Conservation (phyloP, 2,113 vertebrate genomes). For the Xiphophorus maculatus region DNA sequence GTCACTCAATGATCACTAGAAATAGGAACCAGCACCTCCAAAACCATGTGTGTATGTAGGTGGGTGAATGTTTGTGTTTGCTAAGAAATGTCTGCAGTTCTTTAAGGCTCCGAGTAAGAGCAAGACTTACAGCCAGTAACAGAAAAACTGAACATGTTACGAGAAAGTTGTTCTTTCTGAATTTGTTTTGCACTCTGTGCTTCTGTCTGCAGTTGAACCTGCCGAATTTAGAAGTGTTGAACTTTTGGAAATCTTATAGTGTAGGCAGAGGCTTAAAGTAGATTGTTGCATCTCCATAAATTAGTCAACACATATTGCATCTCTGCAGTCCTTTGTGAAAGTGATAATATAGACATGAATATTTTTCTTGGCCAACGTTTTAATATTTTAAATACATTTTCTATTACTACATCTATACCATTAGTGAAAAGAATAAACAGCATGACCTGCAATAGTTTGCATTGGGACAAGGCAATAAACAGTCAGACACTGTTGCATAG, state of each 20-base stretch:
- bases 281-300: not conserved
- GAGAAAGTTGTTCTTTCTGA: not conserved
- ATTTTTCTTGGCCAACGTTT: too few relatives aligned
- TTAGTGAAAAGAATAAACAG: slow-evolving; percentile 20
- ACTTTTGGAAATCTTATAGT: not conserved
- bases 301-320: too few relatives aligned
- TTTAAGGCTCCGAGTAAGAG: not conserved
- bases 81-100: not conserved
- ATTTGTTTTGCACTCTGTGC: too few relatives aligned
- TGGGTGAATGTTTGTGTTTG: not conserved
- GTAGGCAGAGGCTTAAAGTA: not conserved
- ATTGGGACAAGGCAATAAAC: not conserved
- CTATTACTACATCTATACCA: slow-evolving; percentile 42
- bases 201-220: too few relatives aligned
- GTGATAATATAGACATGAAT: too few relatives aligned
- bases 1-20: not conserved
- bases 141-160: not conserved
- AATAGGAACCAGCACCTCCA: not conserved
- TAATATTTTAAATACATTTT: slow-evolving; percentile 2
- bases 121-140: not conserved
- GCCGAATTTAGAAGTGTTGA: not conserved
- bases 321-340: too few relatives aligned
- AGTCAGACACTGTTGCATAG: not conserved
- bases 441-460: slow-evolving; percentile 1
- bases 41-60: not conserved